Percentiles rank a stretch among this genome's conserved stretches.
These are phyloP conservation scores for Macropus fuliginosus DNA, from an alignment of 2,797 vertebrate species.

Conservation along the genomic window DNA sequence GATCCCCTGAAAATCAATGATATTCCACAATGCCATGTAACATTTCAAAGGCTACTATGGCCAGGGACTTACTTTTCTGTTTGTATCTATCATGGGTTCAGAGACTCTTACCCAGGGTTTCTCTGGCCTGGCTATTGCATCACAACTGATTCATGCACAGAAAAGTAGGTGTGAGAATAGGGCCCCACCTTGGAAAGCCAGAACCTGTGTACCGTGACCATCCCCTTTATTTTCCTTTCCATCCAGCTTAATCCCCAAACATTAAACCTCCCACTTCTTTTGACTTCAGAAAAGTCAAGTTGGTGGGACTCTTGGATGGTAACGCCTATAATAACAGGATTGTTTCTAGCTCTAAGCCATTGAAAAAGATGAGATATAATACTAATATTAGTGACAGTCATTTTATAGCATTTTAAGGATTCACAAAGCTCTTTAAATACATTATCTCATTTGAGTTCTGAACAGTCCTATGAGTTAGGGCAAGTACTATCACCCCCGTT, in stretches of 20 bases:
- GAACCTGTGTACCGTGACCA: not conserved
- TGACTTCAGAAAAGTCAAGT: not conserved
- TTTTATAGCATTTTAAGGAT: not conserved
- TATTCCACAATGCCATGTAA: not conserved
- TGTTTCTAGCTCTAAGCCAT: not conserved
- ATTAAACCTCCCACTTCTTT: not conserved
- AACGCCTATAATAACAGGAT: not conserved
- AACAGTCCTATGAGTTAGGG: not conserved
- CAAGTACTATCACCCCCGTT: not conserved
- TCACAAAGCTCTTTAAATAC: not conserved
- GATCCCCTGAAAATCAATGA: not conserved
- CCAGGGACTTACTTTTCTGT: not conserved
- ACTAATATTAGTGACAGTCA: not conserved
- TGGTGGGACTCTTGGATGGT: not conserved
- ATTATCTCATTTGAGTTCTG: not conserved
- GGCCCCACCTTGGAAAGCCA: not conserved
- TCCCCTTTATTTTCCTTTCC: not conserved
- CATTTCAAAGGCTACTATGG: not conserved
- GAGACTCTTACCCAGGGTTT: not conserved
- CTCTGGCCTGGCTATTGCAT: not conserved
- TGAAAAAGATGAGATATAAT: not conserved
- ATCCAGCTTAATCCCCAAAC: not conserved
- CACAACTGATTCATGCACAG: not conserved
- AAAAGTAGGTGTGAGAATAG: not conserved
- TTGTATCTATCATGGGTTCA: not conserved